Evolutionary conservation across 2,797 vertebrate genomes (phyloP).

Genomic region (Acipenser ruthenus): DNA sequence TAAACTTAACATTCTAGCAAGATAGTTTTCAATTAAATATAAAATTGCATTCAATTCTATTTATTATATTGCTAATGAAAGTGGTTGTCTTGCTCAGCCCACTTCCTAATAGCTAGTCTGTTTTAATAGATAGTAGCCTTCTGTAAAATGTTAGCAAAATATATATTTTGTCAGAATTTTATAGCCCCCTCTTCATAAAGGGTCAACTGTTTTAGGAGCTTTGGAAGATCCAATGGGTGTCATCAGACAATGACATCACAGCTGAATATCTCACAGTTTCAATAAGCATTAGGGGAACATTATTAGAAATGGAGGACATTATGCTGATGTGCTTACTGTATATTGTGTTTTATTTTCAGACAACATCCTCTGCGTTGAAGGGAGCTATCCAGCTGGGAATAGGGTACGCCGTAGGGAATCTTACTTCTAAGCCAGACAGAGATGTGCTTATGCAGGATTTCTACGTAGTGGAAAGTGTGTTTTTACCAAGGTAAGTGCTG

Average conservation of each 20-base stretch:
- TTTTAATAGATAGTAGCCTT: too few species aligned
- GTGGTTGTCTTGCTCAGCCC: too few species aligned
- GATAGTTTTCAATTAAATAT: too few species aligned
- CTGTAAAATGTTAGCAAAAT: too few species aligned
- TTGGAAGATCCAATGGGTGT: background rate
- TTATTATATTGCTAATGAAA: too few species aligned
- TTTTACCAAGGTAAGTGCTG: conserved; percentile 82
- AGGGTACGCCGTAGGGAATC: conserved; percentile 92
- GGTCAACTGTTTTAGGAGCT: background rate
- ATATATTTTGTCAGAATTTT: background rate
- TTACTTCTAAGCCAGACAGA: conserved; percentile 93
- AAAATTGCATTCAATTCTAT: too few species aligned
- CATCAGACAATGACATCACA: background rate
- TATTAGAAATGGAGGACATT: conserved; percentile 7
- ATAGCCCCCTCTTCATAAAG: background rate
- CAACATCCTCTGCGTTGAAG: conserved; percentile 90
- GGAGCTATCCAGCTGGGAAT: conserved; percentile 95
- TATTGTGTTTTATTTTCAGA: conserved; percentile 53
- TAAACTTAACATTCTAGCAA: too few species aligned
- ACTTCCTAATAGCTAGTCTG: too few species aligned
- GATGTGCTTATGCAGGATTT: conserved; percentile 99
- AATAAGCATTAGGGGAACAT: background rate
- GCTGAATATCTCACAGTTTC: background rate
- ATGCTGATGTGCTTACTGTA: conserved; percentile 12
- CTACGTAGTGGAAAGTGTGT: conserved; percentile 95